phyloP scores from a whole-genome alignment of 2,113 vertebrate genomes.

The Sterna hirundo region DNA sequence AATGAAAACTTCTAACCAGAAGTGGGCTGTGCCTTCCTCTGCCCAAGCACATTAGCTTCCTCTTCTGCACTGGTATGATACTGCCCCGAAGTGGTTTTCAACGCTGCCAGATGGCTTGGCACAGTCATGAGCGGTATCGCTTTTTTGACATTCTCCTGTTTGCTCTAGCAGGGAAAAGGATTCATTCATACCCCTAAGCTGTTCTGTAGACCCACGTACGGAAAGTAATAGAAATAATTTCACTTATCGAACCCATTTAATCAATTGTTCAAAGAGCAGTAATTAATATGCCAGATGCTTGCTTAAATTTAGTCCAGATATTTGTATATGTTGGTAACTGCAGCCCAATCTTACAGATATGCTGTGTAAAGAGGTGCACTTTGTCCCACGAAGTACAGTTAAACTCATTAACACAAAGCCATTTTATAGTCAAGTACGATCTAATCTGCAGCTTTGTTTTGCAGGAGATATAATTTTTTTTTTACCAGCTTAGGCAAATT shows the following conservation, averaged over 20 bases:
- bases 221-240: slow-evolving; percentile 10
- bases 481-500: slow-evolving; percentile 11
- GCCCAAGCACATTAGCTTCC: slow-evolving; percentile 69
- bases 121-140: slow-evolving; percentile 62
- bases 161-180: slow-evolving; percentile 74
- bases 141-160: slow-evolving; percentile 74
- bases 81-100: slow-evolving; percentile 76
- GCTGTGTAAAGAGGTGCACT: neutral
- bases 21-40: slow-evolving; percentile 80
- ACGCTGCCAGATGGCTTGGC: slow-evolving; percentile 61
- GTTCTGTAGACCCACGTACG: neutral
- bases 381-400: neutral
- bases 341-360: slow-evolving; percentile 21
- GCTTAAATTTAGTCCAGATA: neutral
- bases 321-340: neutral
- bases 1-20: slow-evolving; percentile 74
- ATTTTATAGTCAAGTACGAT: neutral
- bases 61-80: slow-evolving; percentile 65
- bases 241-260: neutral
- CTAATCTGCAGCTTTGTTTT: neutral
- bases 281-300: neutral
- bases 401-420: neutral
- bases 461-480: neutral
- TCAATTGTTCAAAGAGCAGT: neutral
- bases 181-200: slow-evolving; percentile 34